Evolutionary conservation across 2,113 vertebrate species (phyloP).

Genomic region (Ceyx cyanopectus): DNA sequence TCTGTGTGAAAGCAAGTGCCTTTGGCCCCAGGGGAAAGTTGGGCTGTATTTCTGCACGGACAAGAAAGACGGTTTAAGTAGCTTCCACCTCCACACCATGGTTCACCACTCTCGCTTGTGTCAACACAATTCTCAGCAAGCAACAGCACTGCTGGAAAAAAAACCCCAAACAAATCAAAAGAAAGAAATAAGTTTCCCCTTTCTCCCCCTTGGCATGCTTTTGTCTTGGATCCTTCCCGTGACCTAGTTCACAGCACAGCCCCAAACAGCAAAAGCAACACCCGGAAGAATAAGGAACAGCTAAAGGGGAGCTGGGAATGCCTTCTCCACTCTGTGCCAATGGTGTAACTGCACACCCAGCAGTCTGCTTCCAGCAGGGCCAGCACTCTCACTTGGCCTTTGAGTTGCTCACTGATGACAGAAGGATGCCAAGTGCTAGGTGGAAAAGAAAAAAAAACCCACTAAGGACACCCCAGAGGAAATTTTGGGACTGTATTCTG

Average conservation of each 20-base stretch:
- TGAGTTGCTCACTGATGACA: background rate
- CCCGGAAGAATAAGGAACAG: background rate
- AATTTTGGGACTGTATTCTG: background rate
- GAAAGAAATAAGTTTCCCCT: background rate
- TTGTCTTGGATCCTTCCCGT: conserved; percentile 8
- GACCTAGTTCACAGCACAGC: conserved; percentile 40
- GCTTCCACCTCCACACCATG: conserved; percentile 9
- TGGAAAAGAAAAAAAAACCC: background rate
- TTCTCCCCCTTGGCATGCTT: background rate
- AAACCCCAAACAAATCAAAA: conserved; percentile 11
- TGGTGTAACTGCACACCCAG: background rate
- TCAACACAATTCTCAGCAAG: conserved; percentile 40
- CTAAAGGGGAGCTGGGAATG: background rate
- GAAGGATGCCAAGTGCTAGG: background rate
- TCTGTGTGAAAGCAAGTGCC: background rate
- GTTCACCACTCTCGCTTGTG: conserved; percentile 24
- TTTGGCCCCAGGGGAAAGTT: background rate
- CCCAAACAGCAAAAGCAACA: conserved; percentile 4
- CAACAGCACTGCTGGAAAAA: conserved; percentile 15
- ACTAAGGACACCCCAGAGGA: background rate
- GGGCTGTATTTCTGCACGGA: background rate
- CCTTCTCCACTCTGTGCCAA: background rate
- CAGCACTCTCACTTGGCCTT: background rate
- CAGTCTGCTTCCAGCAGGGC: background rate
- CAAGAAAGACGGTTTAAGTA: conserved; percentile 13